Base-by-base conservation (phyloP, 1,140 invertebrate genomes). In the Chrysoperla carnea region DNA sequence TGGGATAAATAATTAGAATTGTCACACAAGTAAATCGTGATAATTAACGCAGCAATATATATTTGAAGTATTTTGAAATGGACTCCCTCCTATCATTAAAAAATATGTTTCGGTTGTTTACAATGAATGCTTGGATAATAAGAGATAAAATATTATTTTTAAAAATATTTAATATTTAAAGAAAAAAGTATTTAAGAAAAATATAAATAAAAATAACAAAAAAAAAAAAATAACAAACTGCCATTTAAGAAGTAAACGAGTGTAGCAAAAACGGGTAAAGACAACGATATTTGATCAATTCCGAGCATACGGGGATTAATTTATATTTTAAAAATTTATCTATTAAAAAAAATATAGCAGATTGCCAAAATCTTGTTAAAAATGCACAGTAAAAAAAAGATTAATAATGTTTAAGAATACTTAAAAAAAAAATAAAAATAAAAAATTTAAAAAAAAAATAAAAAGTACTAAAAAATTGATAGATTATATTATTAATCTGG, bases 371-470 rank as follows among this genome's bases (percentile, higher is more conserved):
- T 33, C 31, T 33, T 33, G 31, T 33, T 33, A 33, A 33, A 33
- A 23, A 23, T 23, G 42, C 48, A 43, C 41, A 41, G 42, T 49
- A 56, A 57, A 53, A 39, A 29, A 39, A 45, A 44, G 48, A 51
- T 50, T 45, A 49, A 50, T 50, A 44, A 48, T 49, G 45, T 42
- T 47, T 47, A 48, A 46, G 50, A 44, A 43, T 47, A 48, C 43
- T 46, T 44, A 51, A 50, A 43, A 50, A 42, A 53, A 52, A 57
- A 56, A 55, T 52, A 60, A 46, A 46, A 50, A 51, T 51, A 44
- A 49, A 49, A 46, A 52, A 50, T 53, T 46, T 41, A 50, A 49
- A 48, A 43, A 50, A 46, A 45, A 45, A 49, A 49, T 47, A 55
- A 55, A 52, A 52, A 42, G 43, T 46, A 46, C 47, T 46, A 47